phyloP scores from a whole-genome alignment of 2,888 invertebrate genomes.

The Phengaris alcon region DNA sequence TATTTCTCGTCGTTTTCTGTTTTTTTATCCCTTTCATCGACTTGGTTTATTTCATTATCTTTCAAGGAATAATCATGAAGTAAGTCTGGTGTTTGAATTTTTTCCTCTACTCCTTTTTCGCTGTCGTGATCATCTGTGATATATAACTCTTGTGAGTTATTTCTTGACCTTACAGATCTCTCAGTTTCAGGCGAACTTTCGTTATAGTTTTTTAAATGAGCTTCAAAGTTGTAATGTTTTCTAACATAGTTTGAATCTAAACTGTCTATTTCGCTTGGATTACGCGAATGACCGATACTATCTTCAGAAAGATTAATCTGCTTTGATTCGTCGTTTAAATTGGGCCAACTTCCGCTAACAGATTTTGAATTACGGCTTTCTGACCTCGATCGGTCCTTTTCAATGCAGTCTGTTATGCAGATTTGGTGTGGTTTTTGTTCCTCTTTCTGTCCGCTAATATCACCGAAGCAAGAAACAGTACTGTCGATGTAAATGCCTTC shows the following conservation, averaged over 20 bases:
- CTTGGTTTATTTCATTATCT: background rate
- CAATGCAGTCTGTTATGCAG: conserved; percentile 53
- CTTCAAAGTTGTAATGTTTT: conserved; percentile 77
- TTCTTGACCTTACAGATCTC: conserved; percentile 59
- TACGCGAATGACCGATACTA: conserved; percentile 71
- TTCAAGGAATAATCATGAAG: conserved; percentile 66
- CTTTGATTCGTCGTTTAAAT: conserved; percentile 68
- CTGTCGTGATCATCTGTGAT: conserved; percentile 64
- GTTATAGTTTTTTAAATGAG: conserved; percentile 67
- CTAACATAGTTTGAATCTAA: conserved; percentile 79
- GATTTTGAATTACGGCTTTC: conserved; percentile 65
- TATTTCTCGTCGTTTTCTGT: background rate
- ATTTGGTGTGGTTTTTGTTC: conserved; percentile 47
- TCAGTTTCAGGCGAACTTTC: conserved; percentile 73
- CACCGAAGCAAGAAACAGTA: conserved; percentile 74
- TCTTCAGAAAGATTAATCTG: conserved; percentile 71
- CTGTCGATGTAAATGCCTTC: conserved; percentile 76
- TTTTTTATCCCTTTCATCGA: background rate
- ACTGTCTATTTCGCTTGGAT: conserved; percentile 79
- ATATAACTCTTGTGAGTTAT: conserved; percentile 64
- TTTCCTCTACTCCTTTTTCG: conserved; percentile 60
- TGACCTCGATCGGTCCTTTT: conserved; percentile 62
- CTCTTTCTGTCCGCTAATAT: conserved; percentile 68
- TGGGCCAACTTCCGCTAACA: conserved; percentile 72
- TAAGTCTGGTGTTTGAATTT: conserved; percentile 68